Evolutionary conservation across 2,888 invertebrate species (phyloP).

Genomic region (Lochmaea capreae): DNA sequence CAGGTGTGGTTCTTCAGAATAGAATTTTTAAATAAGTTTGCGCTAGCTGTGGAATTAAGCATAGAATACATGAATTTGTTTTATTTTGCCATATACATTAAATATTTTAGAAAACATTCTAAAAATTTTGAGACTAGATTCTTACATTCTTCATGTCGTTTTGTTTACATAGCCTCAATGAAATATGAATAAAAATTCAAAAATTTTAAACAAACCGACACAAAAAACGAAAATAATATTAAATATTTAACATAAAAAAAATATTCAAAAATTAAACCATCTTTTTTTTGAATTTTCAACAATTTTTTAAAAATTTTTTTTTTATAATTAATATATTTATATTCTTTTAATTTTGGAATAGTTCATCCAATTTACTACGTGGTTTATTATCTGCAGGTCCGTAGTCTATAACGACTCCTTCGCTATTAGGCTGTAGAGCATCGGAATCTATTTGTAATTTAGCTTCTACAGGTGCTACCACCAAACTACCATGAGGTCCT

Average conservation of each 20-base stretch:
- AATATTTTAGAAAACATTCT: conserved; percentile 20
- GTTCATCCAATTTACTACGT: conserved; percentile 35
- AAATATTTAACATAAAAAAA: conserved; percentile 14
- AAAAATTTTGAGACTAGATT: conserved; percentile 43
- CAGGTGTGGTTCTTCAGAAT: too few relatives aligned
- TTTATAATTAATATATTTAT: neutral
- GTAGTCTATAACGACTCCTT: conserved; percentile 71
- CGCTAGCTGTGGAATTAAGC: too few relatives aligned
- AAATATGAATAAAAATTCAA: conserved; percentile 20
- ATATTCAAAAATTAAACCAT: conserved; percentile 11
- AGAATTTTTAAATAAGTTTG: too few relatives aligned
- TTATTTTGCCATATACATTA: conserved; percentile 7
- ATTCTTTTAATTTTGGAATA: conserved; percentile 35
- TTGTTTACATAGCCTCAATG: conserved; percentile 32
- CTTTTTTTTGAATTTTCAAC: conserved; percentile 11
- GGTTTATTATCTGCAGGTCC: conserved; percentile 51
- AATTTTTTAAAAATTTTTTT: conserved; percentile 18
- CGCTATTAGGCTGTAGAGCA: conserved; percentile 71
- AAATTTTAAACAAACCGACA: conserved; percentile 30
- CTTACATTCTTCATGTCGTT: conserved; percentile 36
- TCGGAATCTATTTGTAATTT: conserved; percentile 72
- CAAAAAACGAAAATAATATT: conserved; percentile 29
- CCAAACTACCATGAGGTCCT: conserved; percentile 70
- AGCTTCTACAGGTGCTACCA: conserved; percentile 68
- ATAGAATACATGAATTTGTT: neutral